Percentiles rank a stretch among this genome's conserved stretches.
These are phyloP conservation scores for Rhipidura dahli DNA, from an alignment of 2,113 vertebrate species.

Conservation along the genomic window DNA sequence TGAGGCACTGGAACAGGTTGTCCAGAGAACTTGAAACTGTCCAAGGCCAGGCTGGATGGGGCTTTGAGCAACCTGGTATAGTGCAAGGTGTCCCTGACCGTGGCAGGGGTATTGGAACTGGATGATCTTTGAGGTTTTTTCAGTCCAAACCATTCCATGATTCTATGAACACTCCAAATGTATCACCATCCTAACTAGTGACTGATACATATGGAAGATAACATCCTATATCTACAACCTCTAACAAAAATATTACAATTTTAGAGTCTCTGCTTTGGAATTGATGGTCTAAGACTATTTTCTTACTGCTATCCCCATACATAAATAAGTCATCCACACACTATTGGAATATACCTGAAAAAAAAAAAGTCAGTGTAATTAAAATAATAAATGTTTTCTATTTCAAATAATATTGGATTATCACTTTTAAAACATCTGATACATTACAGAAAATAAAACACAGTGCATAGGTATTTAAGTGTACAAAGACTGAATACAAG, in stretches of 20 bases:
- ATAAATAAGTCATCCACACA: not conserved
- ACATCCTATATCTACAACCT: not conserved
- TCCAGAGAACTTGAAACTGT: not conserved
- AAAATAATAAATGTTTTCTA: not conserved
- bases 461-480: not conserved
- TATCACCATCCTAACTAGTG: not conserved
- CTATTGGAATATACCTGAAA: not conserved
- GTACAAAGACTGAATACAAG: not conserved
- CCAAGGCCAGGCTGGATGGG: not conserved
- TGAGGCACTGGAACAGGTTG: not conserved
- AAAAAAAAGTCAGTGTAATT: not conserved
- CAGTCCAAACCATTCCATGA: not conserved
- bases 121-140: not conserved
- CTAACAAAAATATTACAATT: not conserved
- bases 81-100: not conserved
- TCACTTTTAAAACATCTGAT: not conserved
- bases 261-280: not conserved
- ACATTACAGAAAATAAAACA: not conserved
- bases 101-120: not conserved
- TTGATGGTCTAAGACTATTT: not conserved
- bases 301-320: not conserved
- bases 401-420: not conserved
- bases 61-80: not conserved
- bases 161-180: not conserved
- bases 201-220: not conserved